A percentile compares a stretch with the other conserved stretches of the same genome.
Conservation (phyloP, 2,888 invertebrate genomes). For the Entomobrya proxima region DNA sequence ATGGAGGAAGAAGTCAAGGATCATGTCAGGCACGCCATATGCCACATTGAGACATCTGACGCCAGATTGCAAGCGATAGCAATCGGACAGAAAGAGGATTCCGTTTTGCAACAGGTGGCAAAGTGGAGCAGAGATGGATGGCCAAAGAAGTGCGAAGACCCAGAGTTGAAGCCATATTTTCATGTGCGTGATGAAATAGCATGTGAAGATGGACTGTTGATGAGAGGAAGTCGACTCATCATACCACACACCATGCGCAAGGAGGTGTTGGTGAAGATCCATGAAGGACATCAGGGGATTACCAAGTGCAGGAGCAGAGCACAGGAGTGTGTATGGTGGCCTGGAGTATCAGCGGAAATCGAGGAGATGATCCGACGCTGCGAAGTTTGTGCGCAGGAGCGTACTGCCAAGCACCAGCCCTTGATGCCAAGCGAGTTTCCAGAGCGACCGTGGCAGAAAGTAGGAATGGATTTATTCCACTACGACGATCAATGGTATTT, state of each 20-base stretch:
- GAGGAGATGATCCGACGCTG: neutral
- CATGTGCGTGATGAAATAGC: slow-evolving; percentile 15
- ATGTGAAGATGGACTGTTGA: neutral
- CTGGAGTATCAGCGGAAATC: neutral
- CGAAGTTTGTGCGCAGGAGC: no score
- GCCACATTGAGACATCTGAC: slow-evolving; percentile 27
- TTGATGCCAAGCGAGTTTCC: neutral
- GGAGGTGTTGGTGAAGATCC: slow-evolving; percentile 71
- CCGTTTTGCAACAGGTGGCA: neutral
- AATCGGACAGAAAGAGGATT: slow-evolving; percentile 41
- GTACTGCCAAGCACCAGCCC: slow-evolving; percentile 75
- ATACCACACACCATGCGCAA: no score
- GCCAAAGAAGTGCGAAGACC: slow-evolving; percentile 44
- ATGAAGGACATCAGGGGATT: slow-evolving; percentile 72
- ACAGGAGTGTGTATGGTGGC: no score
- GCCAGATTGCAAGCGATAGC: slow-evolving; percentile 33
- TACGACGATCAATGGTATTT: neutral
- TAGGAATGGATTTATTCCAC: slow-evolving; percentile 2
- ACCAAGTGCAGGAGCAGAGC: neutral
- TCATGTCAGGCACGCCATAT: neutral
- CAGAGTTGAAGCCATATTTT: neutral
- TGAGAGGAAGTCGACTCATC: slow-evolving; percentile 19
- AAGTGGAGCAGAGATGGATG: slow-evolving; percentile 61
- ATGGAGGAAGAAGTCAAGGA: slow-evolving; percentile 37
- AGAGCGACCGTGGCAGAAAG: neutral